These are phyloP conservation scores for Diplazon laetatorius DNA, from an alignment of 2,888 invertebrate genomes.

Conservation along the genomic window DNA sequence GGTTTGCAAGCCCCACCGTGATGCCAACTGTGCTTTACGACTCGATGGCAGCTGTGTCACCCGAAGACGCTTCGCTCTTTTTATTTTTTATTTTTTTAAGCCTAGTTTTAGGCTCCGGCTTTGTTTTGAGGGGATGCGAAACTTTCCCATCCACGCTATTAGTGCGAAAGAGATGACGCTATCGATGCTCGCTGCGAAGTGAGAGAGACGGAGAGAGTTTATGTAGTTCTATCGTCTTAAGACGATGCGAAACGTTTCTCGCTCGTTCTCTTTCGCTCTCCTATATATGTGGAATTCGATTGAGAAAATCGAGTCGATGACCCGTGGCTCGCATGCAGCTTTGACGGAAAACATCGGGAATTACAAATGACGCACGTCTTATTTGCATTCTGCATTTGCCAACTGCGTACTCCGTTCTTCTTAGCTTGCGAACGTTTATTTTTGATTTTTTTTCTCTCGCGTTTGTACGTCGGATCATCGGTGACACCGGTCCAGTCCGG, in stretches of 20 bases:
- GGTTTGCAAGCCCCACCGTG: not conserved
- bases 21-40: not conserved
- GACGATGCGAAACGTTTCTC: too few relatives aligned
- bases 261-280: too few relatives aligned
- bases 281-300: not conserved
- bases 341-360: not conserved
- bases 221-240: too few relatives aligned
- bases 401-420: not conserved
- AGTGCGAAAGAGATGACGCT: too few relatives aligned
- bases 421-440: too few relatives aligned
- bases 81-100: too few relatives aligned
- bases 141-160: too few relatives aligned
- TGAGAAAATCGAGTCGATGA: not conserved
- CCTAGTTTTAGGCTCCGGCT: too few relatives aligned
- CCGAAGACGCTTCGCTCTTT: too few relatives aligned
- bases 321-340: not conserved
- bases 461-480: not conserved
- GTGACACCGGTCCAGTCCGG: not conserved
- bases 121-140: too few relatives aligned
- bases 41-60: constrained; percentile 21
- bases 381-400: not conserved
- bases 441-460: not conserved
- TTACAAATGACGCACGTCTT: not conserved
- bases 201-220: too few relatives aligned
- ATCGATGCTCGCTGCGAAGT: too few relatives aligned